Evolutionary conservation across 2,113 vertebrate genomes (phyloP).

Genomic region (Ceyx cyanopectus): DNA sequence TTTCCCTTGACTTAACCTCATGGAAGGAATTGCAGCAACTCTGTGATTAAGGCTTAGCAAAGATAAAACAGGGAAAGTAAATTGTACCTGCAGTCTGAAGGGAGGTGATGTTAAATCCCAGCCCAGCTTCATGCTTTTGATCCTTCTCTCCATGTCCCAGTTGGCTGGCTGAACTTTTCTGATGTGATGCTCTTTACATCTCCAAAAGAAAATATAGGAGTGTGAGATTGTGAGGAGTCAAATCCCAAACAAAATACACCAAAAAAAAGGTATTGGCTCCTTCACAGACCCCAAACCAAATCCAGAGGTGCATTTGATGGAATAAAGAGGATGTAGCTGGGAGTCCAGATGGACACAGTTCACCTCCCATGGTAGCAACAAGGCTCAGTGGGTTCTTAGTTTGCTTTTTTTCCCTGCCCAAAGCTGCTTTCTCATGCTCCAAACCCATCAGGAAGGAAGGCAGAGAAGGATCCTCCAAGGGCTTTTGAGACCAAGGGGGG

Average conservation of each 20-base stretch:
- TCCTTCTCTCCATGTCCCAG: neutral
- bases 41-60: neutral
- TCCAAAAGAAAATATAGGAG: neutral
- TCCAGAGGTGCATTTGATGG: neutral
- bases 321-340: neutral
- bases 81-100: accelerated
- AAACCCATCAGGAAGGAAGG: neutral
- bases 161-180: neutral
- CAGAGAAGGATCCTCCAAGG: neutral
- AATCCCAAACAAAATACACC: neutral
- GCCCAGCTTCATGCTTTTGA: neutral
- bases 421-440: neutral
- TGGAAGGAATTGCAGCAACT: neutral
- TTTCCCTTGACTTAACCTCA: neutral
- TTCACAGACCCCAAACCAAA: accelerated
- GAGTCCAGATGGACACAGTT: neutral
- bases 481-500: neutral
- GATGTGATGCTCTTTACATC: neutral
- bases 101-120: neutral
- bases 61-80: neutral
- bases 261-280: neutral
- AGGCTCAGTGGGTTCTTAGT: neutral
- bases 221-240: neutral
- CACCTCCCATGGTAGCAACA: neutral
- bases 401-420: neutral